These are phyloP conservation scores for Trichonephila clavata DNA, from an alignment of 1,140 invertebrate species.

Conservation along the genomic window DNA sequence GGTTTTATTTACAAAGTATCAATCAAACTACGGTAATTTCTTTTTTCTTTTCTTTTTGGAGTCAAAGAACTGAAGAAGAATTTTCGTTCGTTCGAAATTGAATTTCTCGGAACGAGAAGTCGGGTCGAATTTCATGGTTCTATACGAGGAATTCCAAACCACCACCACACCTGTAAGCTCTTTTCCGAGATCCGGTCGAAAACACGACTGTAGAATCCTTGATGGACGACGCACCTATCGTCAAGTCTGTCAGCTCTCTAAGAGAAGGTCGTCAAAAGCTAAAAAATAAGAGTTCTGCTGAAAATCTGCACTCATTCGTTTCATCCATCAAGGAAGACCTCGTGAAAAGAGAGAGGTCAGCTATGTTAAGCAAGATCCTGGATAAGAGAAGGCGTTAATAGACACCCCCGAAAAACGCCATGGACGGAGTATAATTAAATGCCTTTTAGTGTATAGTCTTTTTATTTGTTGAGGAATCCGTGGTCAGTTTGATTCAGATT, in stretches of 20 bases:
- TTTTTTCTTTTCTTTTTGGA: neutral
- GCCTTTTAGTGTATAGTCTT: constrained; percentile 7
- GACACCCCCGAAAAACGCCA: constrained; percentile 40
- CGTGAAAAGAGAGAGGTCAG: constrained; percentile 40
- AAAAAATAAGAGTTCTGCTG: constrained; percentile 43
- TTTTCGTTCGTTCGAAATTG: neutral
- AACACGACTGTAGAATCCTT: constrained; percentile 46
- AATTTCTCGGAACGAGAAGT: constrained; percentile 20
- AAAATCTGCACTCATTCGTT: constrained; percentile 35
- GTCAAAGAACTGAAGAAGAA: neutral
- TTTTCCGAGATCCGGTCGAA: constrained; percentile 42
- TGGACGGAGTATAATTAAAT: constrained; percentile 49
- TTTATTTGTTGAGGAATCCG: constrained; percentile 32
- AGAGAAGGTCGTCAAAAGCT: constrained; percentile 22
- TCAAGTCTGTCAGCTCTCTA: constrained; percentile 37
- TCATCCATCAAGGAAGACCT: constrained; percentile 40
- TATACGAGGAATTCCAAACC: constrained; percentile 32
- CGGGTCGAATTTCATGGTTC: constrained; percentile 31
- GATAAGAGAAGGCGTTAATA: constrained; percentile 28
- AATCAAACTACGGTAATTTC: neutral
- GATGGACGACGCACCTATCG: constrained; percentile 53
- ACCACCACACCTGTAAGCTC: constrained; percentile 38
- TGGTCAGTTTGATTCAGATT: constrained; percentile 54
- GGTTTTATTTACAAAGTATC: neutral
- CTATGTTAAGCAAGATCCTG: constrained; percentile 33